Conservation (phyloP, 2,113 vertebrate species). For the Argyrosomus japonicus region DNA sequence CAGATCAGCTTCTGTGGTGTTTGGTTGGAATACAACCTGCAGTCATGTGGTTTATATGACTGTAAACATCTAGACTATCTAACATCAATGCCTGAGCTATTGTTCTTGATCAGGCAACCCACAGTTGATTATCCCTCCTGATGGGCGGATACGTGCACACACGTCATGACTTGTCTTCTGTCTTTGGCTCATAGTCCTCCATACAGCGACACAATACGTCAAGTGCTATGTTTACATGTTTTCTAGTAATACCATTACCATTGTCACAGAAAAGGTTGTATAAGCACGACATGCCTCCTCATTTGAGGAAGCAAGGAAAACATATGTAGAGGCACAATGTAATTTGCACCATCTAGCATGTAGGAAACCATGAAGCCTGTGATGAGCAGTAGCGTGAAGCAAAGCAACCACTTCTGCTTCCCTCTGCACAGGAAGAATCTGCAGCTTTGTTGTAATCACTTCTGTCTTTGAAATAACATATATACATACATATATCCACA, state of each 20-base stretch:
- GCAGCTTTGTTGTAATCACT: constrained; percentile 68
- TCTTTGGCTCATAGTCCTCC: not conserved
- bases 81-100: not conserved
- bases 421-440: constrained; percentile 56
- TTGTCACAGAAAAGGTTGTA: not conserved
- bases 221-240: not conserved
- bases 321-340: constrained; percentile 54
- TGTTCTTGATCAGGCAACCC: not conserved
- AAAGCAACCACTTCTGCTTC: constrained; percentile 77
- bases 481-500: not conserved
- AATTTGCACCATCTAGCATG: constrained; percentile 68
- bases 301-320: constrained; percentile 57
- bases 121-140: not conserved
- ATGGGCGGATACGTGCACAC: not conserved
- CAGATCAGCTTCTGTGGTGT: not conserved
- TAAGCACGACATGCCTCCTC: not conserved
- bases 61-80: not conserved
- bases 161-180: not conserved
- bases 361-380: constrained; percentile 63
- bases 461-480: constrained; percentile 66
- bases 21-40: not conserved
- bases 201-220: not conserved
- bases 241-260: not conserved
- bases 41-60: not conserved
- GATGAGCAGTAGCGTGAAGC: constrained; percentile 61